phyloP scores from a whole-genome alignment of 2,797 vertebrate genomes.

The Momotus momota region DNA sequence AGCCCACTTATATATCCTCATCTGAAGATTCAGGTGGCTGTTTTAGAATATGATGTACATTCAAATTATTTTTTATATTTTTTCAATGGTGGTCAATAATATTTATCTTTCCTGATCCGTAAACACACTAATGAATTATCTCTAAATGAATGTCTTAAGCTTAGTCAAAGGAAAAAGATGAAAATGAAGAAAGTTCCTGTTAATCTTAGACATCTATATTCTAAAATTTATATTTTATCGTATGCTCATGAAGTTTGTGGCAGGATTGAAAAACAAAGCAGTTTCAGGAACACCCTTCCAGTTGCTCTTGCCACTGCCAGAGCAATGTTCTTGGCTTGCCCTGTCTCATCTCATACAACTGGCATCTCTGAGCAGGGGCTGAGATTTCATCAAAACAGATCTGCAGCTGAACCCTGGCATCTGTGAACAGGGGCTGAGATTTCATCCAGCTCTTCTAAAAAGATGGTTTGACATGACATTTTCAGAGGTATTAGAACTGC shows the following conservation, averaged over 20 bases:
- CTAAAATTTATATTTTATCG: neutral
- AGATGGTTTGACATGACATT: slow-evolving; percentile 9
- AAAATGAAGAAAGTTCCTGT: neutral
- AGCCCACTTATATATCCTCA: neutral
- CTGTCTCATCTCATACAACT: neutral
- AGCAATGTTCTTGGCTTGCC: neutral
- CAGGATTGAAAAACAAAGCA: neutral
- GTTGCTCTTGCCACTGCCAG: neutral
- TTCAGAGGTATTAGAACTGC: slow-evolving; percentile 30
- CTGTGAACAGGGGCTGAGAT: neutral
- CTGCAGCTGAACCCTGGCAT: neutral
- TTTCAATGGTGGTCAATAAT: neutral
- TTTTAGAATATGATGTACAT: neutral
- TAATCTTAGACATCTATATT: neutral
- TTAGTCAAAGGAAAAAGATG: neutral
- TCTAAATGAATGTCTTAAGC: neutral
- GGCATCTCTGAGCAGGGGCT: neutral
- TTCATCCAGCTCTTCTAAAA: slow-evolving; percentile 11
- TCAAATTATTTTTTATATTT: neutral
- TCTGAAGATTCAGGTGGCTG: neutral
- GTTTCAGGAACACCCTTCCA: neutral
- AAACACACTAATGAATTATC: neutral
- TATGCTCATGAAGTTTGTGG: neutral
- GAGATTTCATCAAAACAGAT: neutral
- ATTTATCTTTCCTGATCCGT: neutral